A percentile compares a stretch with the other conserved stretches of the same genome.
Evolutionary conservation across 2,888 invertebrate genomes (phyloP).

Genomic region (Teleogryllus oceanicus): DNA sequence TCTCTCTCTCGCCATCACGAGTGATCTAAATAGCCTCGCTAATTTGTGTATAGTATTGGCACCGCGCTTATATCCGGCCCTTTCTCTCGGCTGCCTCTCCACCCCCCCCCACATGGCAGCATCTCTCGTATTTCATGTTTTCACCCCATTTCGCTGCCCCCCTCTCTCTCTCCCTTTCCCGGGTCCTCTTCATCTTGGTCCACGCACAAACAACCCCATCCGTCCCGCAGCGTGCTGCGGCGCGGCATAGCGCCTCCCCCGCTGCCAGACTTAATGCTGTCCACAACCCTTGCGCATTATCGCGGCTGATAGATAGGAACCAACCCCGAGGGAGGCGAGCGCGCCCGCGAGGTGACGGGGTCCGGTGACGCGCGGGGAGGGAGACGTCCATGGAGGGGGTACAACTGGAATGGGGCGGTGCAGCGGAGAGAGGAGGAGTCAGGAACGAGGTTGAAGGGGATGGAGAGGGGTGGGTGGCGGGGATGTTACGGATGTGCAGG

Average conservation of each 20-base stretch:
- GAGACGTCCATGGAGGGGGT: too few species aligned
- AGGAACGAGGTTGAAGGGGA: too few species aligned
- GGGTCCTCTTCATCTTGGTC: background rate
- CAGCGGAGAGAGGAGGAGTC: too few species aligned
- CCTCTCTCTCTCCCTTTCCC: background rate
- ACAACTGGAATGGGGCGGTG: too few species aligned
- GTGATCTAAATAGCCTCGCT: constrained; percentile 18
- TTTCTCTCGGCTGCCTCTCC: background rate
- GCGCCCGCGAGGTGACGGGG: too few species aligned
- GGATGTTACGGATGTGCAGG: too few species aligned
- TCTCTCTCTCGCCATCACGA: background rate
- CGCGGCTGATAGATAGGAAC: background rate
- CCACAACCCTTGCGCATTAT: constrained; percentile 9
- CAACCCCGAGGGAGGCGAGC: too few species aligned
- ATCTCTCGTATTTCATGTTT: constrained; percentile 3
- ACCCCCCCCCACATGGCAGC: background rate
- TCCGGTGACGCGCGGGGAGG: too few species aligned
- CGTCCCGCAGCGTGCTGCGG: background rate
- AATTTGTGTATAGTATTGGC: constrained; percentile 18
- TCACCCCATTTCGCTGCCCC: background rate
- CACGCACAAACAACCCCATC: constrained; percentile 6
- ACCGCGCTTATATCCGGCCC: background rate
- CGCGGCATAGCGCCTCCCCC: background rate
- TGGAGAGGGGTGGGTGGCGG: too few species aligned
- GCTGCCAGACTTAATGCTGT: constrained; percentile 1